These are phyloP conservation scores for Phrynocephalus vlangalii DNA, from an alignment of 2,797 vertebrate species.

Conservation along the genomic window DNA sequence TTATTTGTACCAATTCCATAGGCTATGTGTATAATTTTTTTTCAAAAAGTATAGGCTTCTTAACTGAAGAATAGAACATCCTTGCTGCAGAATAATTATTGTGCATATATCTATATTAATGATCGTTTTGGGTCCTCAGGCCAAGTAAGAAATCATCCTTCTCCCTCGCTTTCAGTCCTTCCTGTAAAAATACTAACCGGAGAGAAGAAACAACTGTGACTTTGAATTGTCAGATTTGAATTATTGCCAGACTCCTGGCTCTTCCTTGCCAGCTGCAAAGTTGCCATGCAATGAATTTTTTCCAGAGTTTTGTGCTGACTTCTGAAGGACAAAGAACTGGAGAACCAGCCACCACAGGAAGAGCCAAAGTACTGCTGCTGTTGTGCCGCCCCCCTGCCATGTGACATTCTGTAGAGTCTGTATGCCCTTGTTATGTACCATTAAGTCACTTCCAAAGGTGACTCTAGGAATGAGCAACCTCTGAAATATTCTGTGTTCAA, in stretches of 20 bases:
- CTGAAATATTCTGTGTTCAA: no score
- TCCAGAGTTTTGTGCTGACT: conserved; percentile 66
- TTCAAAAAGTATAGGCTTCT: conserved; percentile 51
- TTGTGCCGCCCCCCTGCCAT: conserved; percentile 47
- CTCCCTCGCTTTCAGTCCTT: conserved; percentile 30
- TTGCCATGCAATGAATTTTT: background rate
- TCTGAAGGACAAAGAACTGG: conserved; percentile 60
- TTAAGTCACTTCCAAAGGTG: no score
- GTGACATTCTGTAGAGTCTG: conserved; percentile 35
- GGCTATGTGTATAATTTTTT: background rate
- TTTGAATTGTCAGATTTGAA: conserved; percentile 67
- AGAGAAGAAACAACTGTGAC: conserved; percentile 60
- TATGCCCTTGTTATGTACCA: background rate
- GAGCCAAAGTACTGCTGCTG: conserved; percentile 52
- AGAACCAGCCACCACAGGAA: conserved; percentile 45
- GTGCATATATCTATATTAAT: conserved; percentile 38
- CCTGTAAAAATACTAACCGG: conserved; percentile 51
- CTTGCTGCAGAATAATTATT: conserved; percentile 47
- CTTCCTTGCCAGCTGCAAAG: conserved; percentile 27
- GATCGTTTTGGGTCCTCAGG: conserved; percentile 55
- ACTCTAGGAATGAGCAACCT: background rate
- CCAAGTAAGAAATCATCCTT: conserved; percentile 53
- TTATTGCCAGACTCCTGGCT: conserved; percentile 57
- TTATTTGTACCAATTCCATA: background rate
- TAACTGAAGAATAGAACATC: conserved; percentile 33